Evolutionary conservation across 2,888 invertebrate species (phyloP), one percentile per base, ranked within the genome.

Genomic region (Ochropleura plecta): DNA sequence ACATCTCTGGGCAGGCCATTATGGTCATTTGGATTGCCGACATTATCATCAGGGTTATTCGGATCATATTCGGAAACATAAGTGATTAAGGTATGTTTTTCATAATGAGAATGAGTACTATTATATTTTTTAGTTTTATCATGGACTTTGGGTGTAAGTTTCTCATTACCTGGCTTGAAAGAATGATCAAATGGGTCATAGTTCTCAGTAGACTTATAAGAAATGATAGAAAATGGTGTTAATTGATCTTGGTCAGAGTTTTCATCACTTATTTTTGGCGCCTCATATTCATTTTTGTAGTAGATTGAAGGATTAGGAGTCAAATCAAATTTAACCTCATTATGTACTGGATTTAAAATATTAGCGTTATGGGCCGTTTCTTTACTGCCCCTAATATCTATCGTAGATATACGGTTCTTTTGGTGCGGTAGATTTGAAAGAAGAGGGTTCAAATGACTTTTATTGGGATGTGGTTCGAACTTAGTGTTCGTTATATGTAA

Each of bases 201-300:
- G 1, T 14, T 12, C n/a, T 59, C 59, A 16, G 20, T 20, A 18
- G 16, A 2, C n/a, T 4, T 49, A 59, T n/a, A n/a, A 49, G n/a
- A n/a, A n/a, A 10, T 30, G 44, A 40, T 20, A 16, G 76, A 53
- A 40, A 62, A 12, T 53, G 20, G 46, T 64, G 20, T 14, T 20
- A 20, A 14, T 55, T 53, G 46, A 18, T 76, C 40, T 42, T 46
- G 9, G 18, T 75, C 46, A 40, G 51, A 20, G 40, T 46, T 63
- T 64, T 55, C 18, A 4, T 76, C 48, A 55, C 18, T n/a, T 65
- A 65, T 46, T 65, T 48, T 55, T 42, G 74, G 74, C 12, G 8
- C 42, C 53, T 76, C 65, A 42, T 65, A 30, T 48, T 74, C 65
- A 55, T 74, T 14, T 48, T 9, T 64, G 46, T 74, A 76, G 42